Evolutionary conservation across 1,140 invertebrate species (phyloP), one percentile per base, ranked within the genome.

Genomic region (Ctenoplectra terminalis): DNA sequence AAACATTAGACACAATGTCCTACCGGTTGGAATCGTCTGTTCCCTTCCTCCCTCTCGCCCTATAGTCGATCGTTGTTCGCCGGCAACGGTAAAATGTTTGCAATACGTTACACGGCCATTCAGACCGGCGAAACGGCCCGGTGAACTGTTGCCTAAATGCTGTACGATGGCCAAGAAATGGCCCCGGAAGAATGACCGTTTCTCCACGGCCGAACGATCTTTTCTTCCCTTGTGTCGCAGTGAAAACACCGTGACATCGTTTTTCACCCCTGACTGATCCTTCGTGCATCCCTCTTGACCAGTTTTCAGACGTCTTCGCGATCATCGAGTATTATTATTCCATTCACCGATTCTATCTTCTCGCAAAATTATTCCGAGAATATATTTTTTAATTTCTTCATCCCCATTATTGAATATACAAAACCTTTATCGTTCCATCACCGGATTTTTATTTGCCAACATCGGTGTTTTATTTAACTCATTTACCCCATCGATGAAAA

Each of bases 1-100:
- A 94, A 94, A 93, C 92, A 93, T 92, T 88, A 88, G 87, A 81
- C 85, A 94, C 93, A 94, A 94, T 93, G 89, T 90, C 86, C 90
- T 90, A 87, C 90, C 88, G 85, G 91, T 91, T 87, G 90, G 90
- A 90, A 92, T 92, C 89, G 90, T 91, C 76, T 77, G 70, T 79
- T 70, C 67, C 67, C 37, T 58, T 46, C 50, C 63, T n/a, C 63
- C 74, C 46, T 13, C 54, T 20, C 43, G n/a, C 58, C 66, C 50
- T 66, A 46, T 13, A 15, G 37, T 31, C 37, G 60, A 60, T 64
- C 50, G 82, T 76, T 63, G 64, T 76, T 56, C 71, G 73, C 67
- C 73, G 73, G 77, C 81, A 90, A 90, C 87, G 90, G 90, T 90
- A 88, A 89, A 92, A 92, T 93, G 92, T 94, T 94, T 93, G 92